phyloP scores from a whole-genome alignment of 2,888 invertebrate genomes.

The Plusia festucae region DNA sequence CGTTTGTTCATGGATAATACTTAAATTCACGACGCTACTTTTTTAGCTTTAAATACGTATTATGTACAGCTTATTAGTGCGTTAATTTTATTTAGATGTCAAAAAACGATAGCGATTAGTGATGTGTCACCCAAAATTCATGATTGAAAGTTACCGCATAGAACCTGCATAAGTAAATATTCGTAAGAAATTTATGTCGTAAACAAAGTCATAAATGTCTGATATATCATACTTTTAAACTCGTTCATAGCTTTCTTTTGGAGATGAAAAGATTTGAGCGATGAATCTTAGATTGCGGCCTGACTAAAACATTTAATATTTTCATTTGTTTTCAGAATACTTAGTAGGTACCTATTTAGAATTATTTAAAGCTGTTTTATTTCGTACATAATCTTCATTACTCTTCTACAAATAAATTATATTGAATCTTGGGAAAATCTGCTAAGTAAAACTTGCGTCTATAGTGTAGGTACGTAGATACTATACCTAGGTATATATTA shows the following conservation, averaged over 20 bases:
- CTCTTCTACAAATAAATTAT: not conserved
- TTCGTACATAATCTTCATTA: no score
- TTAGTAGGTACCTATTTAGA: no score
- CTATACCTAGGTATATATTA: no score
- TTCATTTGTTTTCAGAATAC: no score
- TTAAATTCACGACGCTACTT: not conserved
- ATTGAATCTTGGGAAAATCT: not conserved
- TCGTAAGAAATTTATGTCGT: conserved; percentile 17
- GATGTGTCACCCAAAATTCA: conserved; percentile 18
- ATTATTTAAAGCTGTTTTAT: no score
- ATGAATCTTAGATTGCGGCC: conserved; percentile 5
- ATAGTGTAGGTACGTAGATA: not conserved
- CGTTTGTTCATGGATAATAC: no score
- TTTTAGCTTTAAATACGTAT: no score
- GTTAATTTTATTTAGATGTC: no score
- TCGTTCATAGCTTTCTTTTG: conserved; percentile 14
- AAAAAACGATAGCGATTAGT: conserved; percentile 14
- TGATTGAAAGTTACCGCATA: conserved; percentile 20
- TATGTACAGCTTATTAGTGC: no score
- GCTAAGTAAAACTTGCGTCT: not conserved
- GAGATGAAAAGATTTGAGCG: not conserved
- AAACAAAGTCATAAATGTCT: conserved; percentile 28
- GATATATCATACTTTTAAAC: conserved; percentile 25
- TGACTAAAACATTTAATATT: no score
- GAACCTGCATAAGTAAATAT: conserved; percentile 16